Evolutionary conservation across 2,113 vertebrate genomes (phyloP), one percentile per base, ranked within the genome.

Genomic region (Corydoras maculifer): DNA sequence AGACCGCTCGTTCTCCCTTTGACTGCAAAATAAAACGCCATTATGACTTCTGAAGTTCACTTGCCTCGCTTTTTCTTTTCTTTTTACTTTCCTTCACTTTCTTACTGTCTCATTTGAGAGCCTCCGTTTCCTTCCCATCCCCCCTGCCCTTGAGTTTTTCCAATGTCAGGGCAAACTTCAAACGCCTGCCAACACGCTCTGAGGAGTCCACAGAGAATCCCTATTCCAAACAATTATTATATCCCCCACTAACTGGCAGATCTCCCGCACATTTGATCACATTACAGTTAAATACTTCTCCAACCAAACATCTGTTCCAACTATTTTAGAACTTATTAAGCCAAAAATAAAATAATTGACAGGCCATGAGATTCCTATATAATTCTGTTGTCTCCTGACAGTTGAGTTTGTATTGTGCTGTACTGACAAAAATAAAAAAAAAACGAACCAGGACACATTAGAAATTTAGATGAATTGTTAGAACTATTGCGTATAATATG

Each of bases 131-230:
- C 62, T 74, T 66, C 80, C 51, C 31, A 77, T 63, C 72, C 68
- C 79, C 78, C 74, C 76, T 75, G 77, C 79, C 85, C 85, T 86
- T 85, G 84, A 82, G 75, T 83, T 83, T 74, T 79, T 80, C 79
- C 86, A 87, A 86, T 86, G 84, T 87, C 85, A 87, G 81, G 48
- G 65, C 80, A 79, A 73, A 82, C 84, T 84, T 87, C 84, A 87
- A 88, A 88, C 60, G 78, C 81, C 79, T 81, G 51, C 6, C 76
- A 85, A 80, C 65, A 79, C 75, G 79, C 80, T 85, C 78, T 78
- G 78, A 86, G 77, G 76, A 82, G 81, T 81, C 85, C 83, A 14
- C 65, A 51, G 83, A 86, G 85, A 83, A 68, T 83, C 84, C 82
- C 80, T 70, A 80, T 81, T 83, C 81, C 76, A 83, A 86, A 83